Conservation (phyloP, 2,797 vertebrate genomes). For the Ataeniobius toweri region DNA sequence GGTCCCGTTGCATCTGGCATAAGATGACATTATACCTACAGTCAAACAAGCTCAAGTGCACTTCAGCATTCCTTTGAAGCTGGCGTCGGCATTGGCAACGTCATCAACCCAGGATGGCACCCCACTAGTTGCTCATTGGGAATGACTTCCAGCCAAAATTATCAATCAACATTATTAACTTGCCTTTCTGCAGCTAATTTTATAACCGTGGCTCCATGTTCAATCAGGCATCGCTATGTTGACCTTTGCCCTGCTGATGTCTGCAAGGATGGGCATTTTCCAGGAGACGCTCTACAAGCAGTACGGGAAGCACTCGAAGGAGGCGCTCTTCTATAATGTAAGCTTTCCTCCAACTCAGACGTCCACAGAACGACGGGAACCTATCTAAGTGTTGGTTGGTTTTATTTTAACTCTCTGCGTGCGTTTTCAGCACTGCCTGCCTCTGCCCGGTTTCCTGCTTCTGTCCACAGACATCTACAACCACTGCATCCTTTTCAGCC, state of each 20-base stretch:
- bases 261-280: constrained; percentile 98
- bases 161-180: not conserved
- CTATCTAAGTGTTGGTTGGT: not conserved
- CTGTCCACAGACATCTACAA: constrained; percentile 91
- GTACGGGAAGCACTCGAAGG: constrained; percentile 93
- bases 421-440: constrained; percentile 87
- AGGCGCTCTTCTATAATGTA: constrained; percentile 97
- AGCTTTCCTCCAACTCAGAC: constrained; percentile 39
- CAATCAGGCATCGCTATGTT: constrained; percentile 88
- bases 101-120: too few species aligned
- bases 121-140: not conserved
- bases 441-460: constrained; percentile 93
- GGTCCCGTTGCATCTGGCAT: not conserved
- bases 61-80: too few species aligned
- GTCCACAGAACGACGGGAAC: too few species aligned
- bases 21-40: not conserved
- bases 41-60: not conserved
- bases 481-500: constrained; percentile 87
- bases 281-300: constrained; percentile 92
- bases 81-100: too few species aligned
- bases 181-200: not conserved
- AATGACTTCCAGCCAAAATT: not conserved
- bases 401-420: not conserved
- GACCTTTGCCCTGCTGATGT: constrained; percentile 95
- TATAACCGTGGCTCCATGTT: not conserved